Evolutionary conservation across 2,888 invertebrate species (phyloP).

Genomic region (Caenorhabditis uteleia): DNA sequence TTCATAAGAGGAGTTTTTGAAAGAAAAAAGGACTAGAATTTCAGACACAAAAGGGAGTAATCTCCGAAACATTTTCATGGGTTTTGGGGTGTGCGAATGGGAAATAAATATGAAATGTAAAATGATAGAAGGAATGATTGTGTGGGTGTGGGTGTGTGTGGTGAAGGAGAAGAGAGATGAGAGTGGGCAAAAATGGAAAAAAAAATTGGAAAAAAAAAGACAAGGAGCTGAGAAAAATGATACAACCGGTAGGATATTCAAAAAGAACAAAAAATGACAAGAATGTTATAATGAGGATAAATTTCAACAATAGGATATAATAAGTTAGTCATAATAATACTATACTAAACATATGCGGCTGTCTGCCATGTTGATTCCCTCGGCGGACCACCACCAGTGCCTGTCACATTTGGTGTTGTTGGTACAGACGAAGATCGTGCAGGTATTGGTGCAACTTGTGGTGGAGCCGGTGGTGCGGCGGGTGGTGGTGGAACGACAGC

Average conservation of each 20-base stretch:
- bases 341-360: constrained; percentile 50
- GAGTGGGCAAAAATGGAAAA: constrained; percentile 3
- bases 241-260: neutral
- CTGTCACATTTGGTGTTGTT: neutral
- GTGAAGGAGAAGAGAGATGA: no score
- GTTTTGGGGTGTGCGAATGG: no score
- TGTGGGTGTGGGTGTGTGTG: no score
- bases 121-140: no score
- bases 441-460: constrained; percentile 6
- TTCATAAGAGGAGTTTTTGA: no score
- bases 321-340: constrained; percentile 5
- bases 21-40: no score
- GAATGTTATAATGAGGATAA: neutral
- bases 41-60: no score
- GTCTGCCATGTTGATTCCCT: constrained; percentile 49
- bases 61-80: no score
- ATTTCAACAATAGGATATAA: neutral
- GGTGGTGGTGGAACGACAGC: neutral
- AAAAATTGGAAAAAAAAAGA: neutral
- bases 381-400: constrained; percentile 10
- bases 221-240: neutral
- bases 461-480: constrained; percentile 9
- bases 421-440: neutral
- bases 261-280: neutral
- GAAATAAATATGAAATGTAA: no score